Percentiles rank a stretch among this genome's conserved stretches.
These are phyloP conservation scores for Clinocottus analis DNA, from an alignment of 2,113 vertebrate genomes.

Conservation along the genomic window DNA sequence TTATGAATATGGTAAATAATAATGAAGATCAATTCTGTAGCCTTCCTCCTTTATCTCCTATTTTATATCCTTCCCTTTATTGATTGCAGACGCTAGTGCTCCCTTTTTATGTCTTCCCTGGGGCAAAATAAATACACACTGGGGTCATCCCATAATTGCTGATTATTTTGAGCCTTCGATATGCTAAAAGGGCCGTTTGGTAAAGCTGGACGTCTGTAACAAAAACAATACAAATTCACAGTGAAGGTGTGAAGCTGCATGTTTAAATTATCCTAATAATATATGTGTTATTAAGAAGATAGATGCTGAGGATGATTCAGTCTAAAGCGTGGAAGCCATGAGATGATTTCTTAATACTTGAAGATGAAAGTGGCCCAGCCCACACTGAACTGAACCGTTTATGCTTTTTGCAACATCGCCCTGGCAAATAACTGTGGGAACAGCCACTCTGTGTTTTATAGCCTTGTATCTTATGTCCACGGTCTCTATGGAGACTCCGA, in stretches of 20 bases:
- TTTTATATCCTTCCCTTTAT: background rate
- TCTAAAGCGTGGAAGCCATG: constrained; percentile 6
- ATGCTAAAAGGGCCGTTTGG: background rate
- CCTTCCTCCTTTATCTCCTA: background rate
- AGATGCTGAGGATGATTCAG: background rate
- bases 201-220: constrained; percentile 1
- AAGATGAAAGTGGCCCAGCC: constrained; percentile 1
- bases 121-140: constrained; percentile 14
- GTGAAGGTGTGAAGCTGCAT: constrained; percentile 23
- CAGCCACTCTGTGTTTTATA: background rate
- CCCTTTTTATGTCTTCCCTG: background rate
- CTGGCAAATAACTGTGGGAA: constrained; percentile 12
- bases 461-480: background rate
- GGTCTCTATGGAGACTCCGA: background rate
- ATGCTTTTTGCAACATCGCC: constrained; percentile 9
- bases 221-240: constrained; percentile 6
- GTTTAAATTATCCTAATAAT: constrained; percentile 34
- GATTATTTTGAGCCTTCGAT: constrained; percentile 4
- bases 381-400: constrained; percentile 8
- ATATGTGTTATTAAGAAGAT: constrained; percentile 19
- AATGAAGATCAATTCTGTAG: constrained; percentile 25
- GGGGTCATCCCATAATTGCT: constrained; percentile 3
- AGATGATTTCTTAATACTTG: constrained; percentile 10
- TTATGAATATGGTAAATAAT: constrained; percentile 61
- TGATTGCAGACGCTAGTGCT: constrained; percentile 4